phyloP scores from a whole-genome alignment of 2,797 vertebrate species.

The Leucoraja ocellata region DNA sequence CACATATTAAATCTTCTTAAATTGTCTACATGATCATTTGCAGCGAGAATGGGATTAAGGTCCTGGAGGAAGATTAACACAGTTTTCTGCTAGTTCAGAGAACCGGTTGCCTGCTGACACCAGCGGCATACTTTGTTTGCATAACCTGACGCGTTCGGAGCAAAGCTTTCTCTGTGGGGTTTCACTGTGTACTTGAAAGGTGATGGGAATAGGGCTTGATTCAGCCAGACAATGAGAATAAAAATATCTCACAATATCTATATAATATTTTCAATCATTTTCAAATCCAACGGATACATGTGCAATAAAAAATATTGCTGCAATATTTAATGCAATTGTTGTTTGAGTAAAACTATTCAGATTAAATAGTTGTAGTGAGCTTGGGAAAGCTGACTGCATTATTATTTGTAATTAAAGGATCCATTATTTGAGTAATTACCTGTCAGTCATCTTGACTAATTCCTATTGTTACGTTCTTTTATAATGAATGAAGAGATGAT shows the following conservation, averaged over 20 bases:
- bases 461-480: background rate
- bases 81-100: constrained; percentile 57
- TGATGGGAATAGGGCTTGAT: background rate
- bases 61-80: constrained; percentile 58
- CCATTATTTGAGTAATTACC: constrained; percentile 20
- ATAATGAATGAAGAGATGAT: background rate
- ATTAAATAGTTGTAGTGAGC: background rate
- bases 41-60: constrained; percentile 58
- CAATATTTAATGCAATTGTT: too few species aligned
- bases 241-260: background rate
- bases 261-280: constrained; percentile 8
- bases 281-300: background rate
- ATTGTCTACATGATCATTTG: constrained; percentile 58
- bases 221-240: background rate
- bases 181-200: background rate
- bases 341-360: background rate
- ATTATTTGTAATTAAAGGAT: background rate
- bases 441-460: background rate
- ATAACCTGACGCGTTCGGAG: constrained; percentile 50
- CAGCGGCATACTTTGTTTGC: constrained; percentile 58
- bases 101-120: constrained; percentile 60
- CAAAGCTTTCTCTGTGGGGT: background rate
- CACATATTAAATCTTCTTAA: constrained; percentile 63
- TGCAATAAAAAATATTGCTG: background rate
- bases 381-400: background rate